Evolutionary conservation across 1,140 invertebrate species (phyloP).

Genomic region (Lasaia peninsularis): DNA sequence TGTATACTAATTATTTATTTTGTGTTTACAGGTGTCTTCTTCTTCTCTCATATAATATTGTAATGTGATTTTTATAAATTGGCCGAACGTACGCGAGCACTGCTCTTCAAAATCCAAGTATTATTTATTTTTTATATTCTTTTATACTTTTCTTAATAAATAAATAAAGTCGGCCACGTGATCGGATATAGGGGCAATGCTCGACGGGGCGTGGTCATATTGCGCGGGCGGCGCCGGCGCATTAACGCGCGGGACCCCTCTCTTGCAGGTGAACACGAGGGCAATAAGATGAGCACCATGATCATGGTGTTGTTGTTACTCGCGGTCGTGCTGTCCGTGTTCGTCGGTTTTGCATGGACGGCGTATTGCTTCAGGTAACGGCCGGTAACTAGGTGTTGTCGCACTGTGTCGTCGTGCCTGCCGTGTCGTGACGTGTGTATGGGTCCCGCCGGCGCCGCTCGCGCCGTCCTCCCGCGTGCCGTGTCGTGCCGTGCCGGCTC

Average conservation of each 20-base stretch:
- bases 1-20: constrained; percentile 42
- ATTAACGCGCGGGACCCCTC: constrained; percentile 66
- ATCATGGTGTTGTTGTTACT: constrained; percentile 94
- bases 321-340: constrained; percentile 93
- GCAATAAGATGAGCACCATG: constrained; percentile 91
- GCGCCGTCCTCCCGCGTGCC: constrained; percentile 43
- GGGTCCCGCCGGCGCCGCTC: constrained; percentile 49
- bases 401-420: constrained; percentile 58
- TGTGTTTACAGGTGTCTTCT: constrained; percentile 66
- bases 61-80: constrained; percentile 45
- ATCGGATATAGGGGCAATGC: constrained; percentile 43
- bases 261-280: constrained; percentile 83
- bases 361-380: constrained; percentile 96
- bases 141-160: neutral
- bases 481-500: constrained; percentile 36
- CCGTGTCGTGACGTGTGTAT: constrained; percentile 48
- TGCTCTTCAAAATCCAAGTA: constrained; percentile 55
- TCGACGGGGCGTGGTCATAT: constrained; percentile 41
- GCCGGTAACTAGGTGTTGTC: constrained; percentile 69
- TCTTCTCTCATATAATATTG: constrained; percentile 47
- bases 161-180: neutral
- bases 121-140: constrained; percentile 5
- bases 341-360: constrained; percentile 95
- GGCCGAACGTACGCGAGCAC: constrained; percentile 58
- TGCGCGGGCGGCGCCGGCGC: constrained; percentile 62